These are phyloP conservation scores for Odocoileus virginianus DNA, from an alignment of 2,113 vertebrate genomes.

Conservation along the genomic window DNA sequence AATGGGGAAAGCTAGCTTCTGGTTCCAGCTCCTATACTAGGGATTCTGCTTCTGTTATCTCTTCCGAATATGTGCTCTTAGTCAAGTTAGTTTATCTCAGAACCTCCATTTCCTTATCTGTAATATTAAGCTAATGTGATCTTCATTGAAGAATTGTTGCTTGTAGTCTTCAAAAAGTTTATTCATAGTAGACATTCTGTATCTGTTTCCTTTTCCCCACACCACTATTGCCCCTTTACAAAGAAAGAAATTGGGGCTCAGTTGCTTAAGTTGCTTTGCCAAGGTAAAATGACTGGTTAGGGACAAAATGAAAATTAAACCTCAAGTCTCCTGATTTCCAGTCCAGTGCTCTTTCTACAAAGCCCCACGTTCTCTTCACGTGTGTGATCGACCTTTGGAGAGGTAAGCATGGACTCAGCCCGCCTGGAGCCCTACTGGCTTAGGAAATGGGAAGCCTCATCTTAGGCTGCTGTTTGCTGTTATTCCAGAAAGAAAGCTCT, in stretches of 20 bases:
- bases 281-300: background rate
- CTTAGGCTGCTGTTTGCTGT: background rate
- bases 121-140: background rate
- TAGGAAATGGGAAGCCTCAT: background rate
- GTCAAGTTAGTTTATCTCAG: background rate
- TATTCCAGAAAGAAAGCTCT: constrained; percentile 54
- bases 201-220: background rate
- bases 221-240: background rate
- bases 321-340: background rate
- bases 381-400: background rate
- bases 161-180: background rate
- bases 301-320: background rate
- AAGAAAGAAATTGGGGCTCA: background rate
- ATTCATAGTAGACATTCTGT: background rate
- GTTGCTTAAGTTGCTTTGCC: background rate
- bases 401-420: background rate
- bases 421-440: background rate
- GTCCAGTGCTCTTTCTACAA: background rate
- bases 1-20: background rate
- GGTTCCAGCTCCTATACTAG: background rate
- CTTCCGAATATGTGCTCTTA: background rate
- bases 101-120: background rate
- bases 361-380: fast-evolving
- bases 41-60: background rate
- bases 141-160: background rate